These are phyloP conservation scores for Drosophila formosana DNA, from an alignment of 2,888 invertebrate genomes.

Conservation along the genomic window DNA sequence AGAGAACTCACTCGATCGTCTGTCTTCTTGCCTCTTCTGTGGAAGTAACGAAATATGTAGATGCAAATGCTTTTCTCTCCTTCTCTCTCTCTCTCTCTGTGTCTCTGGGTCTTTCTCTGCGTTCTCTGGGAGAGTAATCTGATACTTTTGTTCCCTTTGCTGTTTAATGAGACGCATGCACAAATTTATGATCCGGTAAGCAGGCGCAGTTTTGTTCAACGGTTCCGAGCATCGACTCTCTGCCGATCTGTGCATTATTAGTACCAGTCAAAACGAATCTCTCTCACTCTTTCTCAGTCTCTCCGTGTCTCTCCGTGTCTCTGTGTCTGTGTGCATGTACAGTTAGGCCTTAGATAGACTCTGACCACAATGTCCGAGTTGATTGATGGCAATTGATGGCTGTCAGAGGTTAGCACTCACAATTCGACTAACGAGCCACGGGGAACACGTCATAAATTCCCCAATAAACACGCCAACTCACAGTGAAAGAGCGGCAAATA, in stretches of 20 bases:
- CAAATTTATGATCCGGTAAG: constrained; percentile 82
- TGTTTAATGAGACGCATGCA: constrained; percentile 83
- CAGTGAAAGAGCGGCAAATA: constrained; percentile 58
- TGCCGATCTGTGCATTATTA: constrained; percentile 7
- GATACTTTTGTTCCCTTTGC: constrained; percentile 78
- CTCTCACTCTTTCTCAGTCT: background rate
- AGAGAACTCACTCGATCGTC: constrained; percentile 1
- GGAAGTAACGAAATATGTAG: constrained; percentile 55
- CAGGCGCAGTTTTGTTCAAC: constrained; percentile 81
- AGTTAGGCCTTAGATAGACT: constrained; percentile 42
- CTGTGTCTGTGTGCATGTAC: constrained; percentile 23
- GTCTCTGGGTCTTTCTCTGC: constrained; percentile 7
- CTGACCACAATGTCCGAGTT: constrained; percentile 38
- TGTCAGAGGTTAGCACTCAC: constrained; percentile 52
- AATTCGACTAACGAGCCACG: constrained; percentile 69
- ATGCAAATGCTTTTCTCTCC: constrained; percentile 24
- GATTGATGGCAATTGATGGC: constrained; percentile 74
- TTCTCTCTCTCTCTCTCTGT: no score
- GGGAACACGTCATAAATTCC: constrained; percentile 70
- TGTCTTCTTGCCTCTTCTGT: constrained; percentile 41
- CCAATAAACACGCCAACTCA: constrained; percentile 62
- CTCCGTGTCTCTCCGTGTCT: constrained; percentile 1
- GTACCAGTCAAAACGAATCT: constrained; percentile 5
- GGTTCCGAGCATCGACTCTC: constrained; percentile 38
- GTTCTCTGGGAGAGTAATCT: constrained; percentile 56